phyloP scores from a whole-genome alignment of 2,888 invertebrate species.

The Cantharis flavilabris region DNA sequence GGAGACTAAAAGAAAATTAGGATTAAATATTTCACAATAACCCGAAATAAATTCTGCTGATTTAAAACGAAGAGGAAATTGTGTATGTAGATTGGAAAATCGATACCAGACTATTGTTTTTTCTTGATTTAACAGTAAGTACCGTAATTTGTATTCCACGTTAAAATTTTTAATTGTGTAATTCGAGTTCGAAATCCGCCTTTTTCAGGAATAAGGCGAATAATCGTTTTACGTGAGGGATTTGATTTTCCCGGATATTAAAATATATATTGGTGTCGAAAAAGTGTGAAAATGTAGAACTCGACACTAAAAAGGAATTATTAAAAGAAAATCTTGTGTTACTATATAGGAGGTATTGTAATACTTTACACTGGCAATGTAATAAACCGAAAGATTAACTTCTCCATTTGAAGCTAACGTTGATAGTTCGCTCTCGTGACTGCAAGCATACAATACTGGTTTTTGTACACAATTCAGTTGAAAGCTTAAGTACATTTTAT shows the following conservation, averaged over 20 bases:
- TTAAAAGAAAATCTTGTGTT: not conserved
- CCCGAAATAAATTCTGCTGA: not conserved
- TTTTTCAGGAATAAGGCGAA: not conserved
- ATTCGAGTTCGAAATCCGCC: too few species aligned
- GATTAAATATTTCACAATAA: not conserved
- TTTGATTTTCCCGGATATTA: not conserved
- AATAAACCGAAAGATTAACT: not conserved
- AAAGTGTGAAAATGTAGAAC: not conserved
- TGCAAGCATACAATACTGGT: not conserved
- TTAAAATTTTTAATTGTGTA: not conserved
- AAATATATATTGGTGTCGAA: not conserved
- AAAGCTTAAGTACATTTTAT: not conserved
- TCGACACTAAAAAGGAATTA: not conserved
- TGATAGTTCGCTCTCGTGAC: not conserved
- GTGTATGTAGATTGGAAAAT: not conserved
- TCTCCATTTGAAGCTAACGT: slow-evolving; percentile 1
- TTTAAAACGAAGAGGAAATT: not conserved
- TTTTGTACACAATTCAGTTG: not conserved
- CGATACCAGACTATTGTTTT: not conserved
- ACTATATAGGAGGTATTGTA: not conserved
- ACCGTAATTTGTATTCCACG: not conserved
- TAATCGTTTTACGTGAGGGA: not conserved
- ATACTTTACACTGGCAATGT: not conserved
- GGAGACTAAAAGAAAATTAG: not conserved
- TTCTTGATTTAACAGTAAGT: not conserved